A percentile compares a stretch with the other conserved stretches of the same genome.
Conservation (phyloP, 2,888 invertebrate species). For the Itoplectis maculator region DNA sequence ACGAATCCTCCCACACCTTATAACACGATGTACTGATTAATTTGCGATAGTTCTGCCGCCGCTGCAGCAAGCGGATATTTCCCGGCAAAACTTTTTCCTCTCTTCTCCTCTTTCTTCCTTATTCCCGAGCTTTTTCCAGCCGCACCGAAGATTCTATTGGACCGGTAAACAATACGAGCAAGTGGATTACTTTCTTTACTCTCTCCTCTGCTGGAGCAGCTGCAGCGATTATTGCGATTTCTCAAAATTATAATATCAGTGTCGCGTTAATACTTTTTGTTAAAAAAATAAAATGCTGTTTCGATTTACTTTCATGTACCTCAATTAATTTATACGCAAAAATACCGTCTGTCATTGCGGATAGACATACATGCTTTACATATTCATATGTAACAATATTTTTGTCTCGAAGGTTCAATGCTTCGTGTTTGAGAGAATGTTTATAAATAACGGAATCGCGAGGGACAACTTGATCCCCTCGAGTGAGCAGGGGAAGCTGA, state of each 20-base stretch:
- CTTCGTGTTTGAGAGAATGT: background rate
- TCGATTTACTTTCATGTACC: too few relatives aligned
- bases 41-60: slow-evolving; percentile 31
- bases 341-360: too few relatives aligned
- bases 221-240: background rate
- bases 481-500: slow-evolving; percentile 1
- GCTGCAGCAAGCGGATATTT: slow-evolving; percentile 22
- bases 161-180: slow-evolving; percentile 4
- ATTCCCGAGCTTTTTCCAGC: background rate
- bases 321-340: background rate
- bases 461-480: slow-evolving; percentile 15
- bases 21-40: slow-evolving; percentile 55
- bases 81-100: slow-evolving; percentile 3
- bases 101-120: background rate
- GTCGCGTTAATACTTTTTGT: background rate
- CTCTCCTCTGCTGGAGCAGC: background rate
- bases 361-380: too few relatives aligned
- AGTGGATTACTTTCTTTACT: background rate
- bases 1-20: slow-evolving; percentile 30
- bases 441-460: background rate
- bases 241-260: background rate
- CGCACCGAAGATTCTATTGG: slow-evolving; percentile 1
- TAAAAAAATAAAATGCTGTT: background rate
- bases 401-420: background rate
- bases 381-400: too few relatives aligned